phyloP scores from a whole-genome alignment of 1,140 invertebrate genomes.

The Asobara japonica region DNA sequence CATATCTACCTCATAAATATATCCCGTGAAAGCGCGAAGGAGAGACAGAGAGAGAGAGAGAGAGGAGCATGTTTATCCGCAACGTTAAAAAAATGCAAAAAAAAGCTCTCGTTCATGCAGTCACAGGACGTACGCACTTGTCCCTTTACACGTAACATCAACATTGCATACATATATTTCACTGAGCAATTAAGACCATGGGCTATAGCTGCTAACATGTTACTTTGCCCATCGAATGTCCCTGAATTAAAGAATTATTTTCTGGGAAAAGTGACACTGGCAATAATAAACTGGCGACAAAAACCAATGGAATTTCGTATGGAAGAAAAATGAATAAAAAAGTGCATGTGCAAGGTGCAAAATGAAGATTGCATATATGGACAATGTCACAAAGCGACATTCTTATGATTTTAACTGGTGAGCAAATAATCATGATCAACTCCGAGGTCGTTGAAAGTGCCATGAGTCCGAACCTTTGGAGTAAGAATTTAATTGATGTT shows the following conservation, averaged over 20 bases:
- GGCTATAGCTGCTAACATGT: slow-evolving; percentile 17
- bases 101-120: slow-evolving; percentile 8
- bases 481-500: too few relatives aligned
- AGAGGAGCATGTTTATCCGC: background rate
- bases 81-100: background rate
- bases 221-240: slow-evolving; percentile 4
- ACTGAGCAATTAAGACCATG: slow-evolving; percentile 15
- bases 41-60: background rate
- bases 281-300: background rate
- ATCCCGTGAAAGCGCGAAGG: too few relatives aligned
- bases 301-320: background rate
- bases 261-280: background rate
- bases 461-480: too few relatives aligned
- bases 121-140: slow-evolving; percentile 17
- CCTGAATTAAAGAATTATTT: background rate
- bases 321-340: background rate
- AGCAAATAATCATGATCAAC: too few relatives aligned
- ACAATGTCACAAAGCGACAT: too few relatives aligned
- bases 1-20: background rate
- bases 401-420: too few relatives aligned
- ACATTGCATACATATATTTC: slow-evolving; percentile 14
- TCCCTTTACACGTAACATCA: slow-evolving; percentile 16
- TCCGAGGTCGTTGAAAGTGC: too few relatives aligned
- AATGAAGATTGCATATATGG: too few relatives aligned
- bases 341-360: too few relatives aligned